Evolutionary conservation across 2,113 vertebrate species (phyloP).

Genomic region (Chionomys nivalis): DNA sequence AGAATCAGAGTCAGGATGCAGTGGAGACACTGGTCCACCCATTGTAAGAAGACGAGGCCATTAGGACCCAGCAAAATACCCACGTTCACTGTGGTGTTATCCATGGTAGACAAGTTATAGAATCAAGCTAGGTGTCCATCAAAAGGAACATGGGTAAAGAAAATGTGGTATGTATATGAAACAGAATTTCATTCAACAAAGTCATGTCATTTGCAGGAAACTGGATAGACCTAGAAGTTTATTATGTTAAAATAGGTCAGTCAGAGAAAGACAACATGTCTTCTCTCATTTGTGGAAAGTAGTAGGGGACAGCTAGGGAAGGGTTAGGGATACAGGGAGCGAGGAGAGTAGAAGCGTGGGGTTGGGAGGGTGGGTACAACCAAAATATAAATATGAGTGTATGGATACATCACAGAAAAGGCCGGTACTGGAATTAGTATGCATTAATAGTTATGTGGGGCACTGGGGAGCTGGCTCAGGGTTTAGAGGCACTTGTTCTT

Average conservation of each 20-base stretch:
- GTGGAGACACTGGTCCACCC: background rate
- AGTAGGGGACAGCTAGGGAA: background rate
- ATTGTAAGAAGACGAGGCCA: background rate
- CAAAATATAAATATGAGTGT: background rate
- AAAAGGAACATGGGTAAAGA: background rate
- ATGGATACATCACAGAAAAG: background rate
- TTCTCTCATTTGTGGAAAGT: background rate
- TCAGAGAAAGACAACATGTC: background rate
- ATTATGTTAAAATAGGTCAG: background rate
- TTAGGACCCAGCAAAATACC: no score
- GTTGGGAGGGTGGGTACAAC: background rate
- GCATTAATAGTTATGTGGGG: background rate
- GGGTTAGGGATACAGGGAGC: background rate
- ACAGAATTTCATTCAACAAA: background rate
- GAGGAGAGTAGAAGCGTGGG: no score
- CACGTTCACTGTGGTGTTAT: background rate
- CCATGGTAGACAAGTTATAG: background rate
- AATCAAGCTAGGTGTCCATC: no score
- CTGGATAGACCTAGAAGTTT: background rate
- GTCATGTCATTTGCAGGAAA: background rate
- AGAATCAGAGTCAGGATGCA: background rate
- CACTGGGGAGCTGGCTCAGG: no score
- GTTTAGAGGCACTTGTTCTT: background rate
- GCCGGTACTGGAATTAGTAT: background rate
- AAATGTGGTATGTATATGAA: background rate